Evolutionary conservation across 2,888 invertebrate genomes (phyloP), one percentile per base, ranked within the genome.

Genomic region (Homarus gammarus): DNA sequence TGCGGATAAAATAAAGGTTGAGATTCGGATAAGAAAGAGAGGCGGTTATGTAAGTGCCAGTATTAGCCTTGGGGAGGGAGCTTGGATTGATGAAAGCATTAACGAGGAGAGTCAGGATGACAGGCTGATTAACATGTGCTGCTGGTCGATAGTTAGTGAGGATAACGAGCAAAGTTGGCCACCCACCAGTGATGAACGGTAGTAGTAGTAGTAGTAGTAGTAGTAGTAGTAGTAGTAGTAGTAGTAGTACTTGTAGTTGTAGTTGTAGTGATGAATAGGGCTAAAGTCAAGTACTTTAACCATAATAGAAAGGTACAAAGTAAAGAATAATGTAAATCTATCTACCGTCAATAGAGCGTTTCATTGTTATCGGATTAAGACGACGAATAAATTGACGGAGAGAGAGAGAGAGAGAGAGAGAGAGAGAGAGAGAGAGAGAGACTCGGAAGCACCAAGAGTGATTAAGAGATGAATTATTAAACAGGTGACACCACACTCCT

Each of bases 21-120:
- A 49, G 49, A 49, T 1, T 49, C 8, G 15, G 22, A 0, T 18
- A 22, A 56, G 22, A 56, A 22, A 56, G 22, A 22, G 56, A 56
- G 56, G 56, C 18, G 5, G 18, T 22, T 56, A 12, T 82, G 10
- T 33, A 38, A 31, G 49, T 44, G 72, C 72, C 72, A 72, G 83
- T 51, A 83, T 83, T 72, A 51, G 83, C 51, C n/a, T 31, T 22
- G 70, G 64, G 51, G 51, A 72, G 70, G 82, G 51, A 72, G 70
- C 70, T 44, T 82, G 27, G 82, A 82, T 82, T 68, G 70, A 70
- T 44, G 82, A 49, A 36, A 70, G 36, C 83, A 83, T 72, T 83
- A 83, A 83, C 83, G 70, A 51, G 31, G 5, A 36, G 83, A 83
- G 83, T 83, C 72, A 83, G 83, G 72, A 18, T 44, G 83, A 83